A percentile compares a stretch with the other conserved stretches of the same genome.
These are phyloP conservation scores for Ichneumoninae sp. DNA, from an alignment of 2,888 invertebrate species.

Conservation along the genomic window DNA sequence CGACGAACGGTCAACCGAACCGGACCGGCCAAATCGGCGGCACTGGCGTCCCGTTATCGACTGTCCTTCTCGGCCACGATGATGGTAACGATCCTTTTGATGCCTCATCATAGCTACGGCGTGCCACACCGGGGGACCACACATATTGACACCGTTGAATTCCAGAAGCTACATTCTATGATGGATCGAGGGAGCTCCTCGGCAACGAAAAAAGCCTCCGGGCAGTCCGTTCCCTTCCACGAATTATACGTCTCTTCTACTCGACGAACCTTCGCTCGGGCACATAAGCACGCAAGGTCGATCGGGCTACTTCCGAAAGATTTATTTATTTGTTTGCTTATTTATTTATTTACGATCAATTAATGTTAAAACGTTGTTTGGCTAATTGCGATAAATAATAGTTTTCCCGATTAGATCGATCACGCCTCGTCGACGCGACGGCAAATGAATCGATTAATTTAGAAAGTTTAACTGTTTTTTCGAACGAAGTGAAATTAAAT, in stretches of 20 bases:
- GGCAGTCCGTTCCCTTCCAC: conserved; percentile 72
- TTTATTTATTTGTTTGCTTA: conserved; percentile 18
- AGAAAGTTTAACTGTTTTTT: conserved; percentile 35
- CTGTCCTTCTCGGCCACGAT: conserved; percentile 36
- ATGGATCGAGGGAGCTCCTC: conserved; percentile 77
- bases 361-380: background rate
- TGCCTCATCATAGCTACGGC: conserved; percentile 70
- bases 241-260: conserved; percentile 60
- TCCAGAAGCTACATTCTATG: conserved; percentile 84
- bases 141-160: conserved; percentile 80
- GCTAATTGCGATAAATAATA: conserved; percentile 15
- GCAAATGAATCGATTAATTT: conserved; percentile 27
- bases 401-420: conserved; percentile 38
- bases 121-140: conserved; percentile 75
- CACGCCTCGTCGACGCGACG: conserved; percentile 18
- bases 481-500: background rate
- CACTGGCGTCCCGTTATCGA: conserved; percentile 26
- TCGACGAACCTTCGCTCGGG: conserved; percentile 27
- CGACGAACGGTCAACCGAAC: conserved; percentile 46
- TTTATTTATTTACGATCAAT: background rate
- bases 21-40: conserved; percentile 23
- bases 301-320: background rate
- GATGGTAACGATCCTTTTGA: conserved; percentile 72
- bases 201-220: conserved; percentile 27
- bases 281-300: conserved; percentile 49